These are phyloP conservation scores for Tauraco erythrolophus DNA, from an alignment of 2,113 vertebrate genomes.

Conservation along the genomic window DNA sequence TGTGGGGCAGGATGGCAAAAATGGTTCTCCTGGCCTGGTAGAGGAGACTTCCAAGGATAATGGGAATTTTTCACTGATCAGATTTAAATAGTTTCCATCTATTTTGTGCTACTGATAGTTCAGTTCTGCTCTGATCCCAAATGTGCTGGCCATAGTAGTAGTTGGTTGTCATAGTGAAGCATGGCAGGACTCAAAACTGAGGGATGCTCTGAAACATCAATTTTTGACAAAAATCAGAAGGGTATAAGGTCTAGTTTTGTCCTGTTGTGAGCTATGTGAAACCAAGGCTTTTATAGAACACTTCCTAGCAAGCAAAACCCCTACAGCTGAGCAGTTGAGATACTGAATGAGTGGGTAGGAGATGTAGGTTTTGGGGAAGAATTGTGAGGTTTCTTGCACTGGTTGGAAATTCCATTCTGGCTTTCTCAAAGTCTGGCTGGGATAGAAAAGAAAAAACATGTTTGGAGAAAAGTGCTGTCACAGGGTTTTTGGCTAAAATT, in stretches of 20 bases:
- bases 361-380: background rate
- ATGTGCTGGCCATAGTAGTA: background rate
- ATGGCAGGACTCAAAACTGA: background rate
- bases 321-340: background rate
- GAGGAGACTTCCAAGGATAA: background rate
- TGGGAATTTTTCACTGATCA: background rate
- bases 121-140: background rate
- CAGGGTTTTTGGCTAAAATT: background rate
- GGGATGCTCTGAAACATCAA: background rate
- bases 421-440: background rate
- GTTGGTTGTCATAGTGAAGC: background rate
- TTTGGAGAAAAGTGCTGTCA: background rate
- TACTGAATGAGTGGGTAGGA: background rate
- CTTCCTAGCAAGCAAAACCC: background rate
- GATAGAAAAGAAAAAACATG: background rate
- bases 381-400: background rate
- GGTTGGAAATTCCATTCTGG: background rate
- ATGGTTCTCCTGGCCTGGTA: background rate
- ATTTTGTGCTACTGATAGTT: background rate
- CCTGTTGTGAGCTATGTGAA: background rate
- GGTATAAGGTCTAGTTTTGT: background rate
- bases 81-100: background rate
- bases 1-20: background rate
- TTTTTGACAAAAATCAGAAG: background rate
- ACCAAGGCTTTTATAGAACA: background rate